Evolutionary conservation across 2,888 invertebrate genomes (phyloP), one percentile per base, ranked within the genome.

Genomic region (Tetragnatha montana): DNA sequence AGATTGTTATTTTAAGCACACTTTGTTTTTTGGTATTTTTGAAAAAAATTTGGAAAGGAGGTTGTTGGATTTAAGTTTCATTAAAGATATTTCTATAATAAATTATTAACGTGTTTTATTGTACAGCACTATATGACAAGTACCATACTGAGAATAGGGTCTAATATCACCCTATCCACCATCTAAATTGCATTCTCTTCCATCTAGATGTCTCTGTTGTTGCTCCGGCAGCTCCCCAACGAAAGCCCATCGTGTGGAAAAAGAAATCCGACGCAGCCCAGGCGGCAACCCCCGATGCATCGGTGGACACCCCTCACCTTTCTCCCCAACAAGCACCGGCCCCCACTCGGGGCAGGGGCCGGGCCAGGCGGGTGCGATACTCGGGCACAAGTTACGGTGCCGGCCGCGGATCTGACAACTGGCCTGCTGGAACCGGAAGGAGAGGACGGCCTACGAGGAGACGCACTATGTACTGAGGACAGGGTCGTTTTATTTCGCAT

Each of bases 231-330:
- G 12, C 81, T 17, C n/a, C 81, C 4, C 89, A 86, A 47, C 69
- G 89, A 19, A 89, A 89, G 68, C 85, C 81, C 0, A 89, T 89
- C 8, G 85, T 89, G 1, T 89, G 89, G 89, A 89, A 78, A 4
- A 76, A 84, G 70, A 49, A 76, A 6, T n/a, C 10, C 22, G 51
- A 19, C 0, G 69, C 74, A 10, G 0, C 22, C 19, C 3, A 35
- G 14, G 14, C 51, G 4, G n/a, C 50, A 1, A 19, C 71, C 4
- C 8, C 75, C 22, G n/a, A 68, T 2, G n/a, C 76, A 8, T 14
- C 47, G 7, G 71, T 51, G 8, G 49, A 49, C 0, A 0, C 49
- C 3, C 21, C 49, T 2, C 14, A 35, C 10, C 7, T 12, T 49
- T 17, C 73, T 3, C 19, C 12, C 14, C 82, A 73, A 6, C 22